Conservation (phyloP, 2,113 vertebrate genomes). For the Trematomus loennbergii region DNA sequence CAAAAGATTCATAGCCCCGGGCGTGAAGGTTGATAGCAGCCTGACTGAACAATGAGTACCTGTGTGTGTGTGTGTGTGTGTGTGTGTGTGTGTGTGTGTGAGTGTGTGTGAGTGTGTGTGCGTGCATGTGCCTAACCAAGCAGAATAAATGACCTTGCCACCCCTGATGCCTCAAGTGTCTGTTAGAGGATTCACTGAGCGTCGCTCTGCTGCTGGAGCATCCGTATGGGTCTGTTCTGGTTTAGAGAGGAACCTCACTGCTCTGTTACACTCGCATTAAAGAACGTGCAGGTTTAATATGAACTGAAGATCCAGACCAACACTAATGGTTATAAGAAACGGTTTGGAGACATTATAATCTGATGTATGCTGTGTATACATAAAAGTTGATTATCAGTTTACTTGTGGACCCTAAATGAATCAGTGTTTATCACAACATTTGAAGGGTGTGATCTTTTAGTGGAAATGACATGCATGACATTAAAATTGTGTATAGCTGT, state of each 20-base stretch:
- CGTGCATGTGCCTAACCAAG: conserved; percentile 57
- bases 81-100: conserved; percentile 70
- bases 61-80: conserved; percentile 44
- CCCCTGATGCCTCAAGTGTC: conserved; percentile 57
- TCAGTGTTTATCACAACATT: background rate
- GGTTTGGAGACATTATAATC: conserved; percentile 6
- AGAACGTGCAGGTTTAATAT: background rate
- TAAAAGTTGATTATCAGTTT: background rate
- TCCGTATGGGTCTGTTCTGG: conserved; percentile 7
- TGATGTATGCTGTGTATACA: background rate
- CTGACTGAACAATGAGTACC: conserved; percentile 83
- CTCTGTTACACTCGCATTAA: conserved; percentile 11
- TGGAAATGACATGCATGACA: background rate
- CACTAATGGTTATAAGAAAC: conserved; percentile 3
- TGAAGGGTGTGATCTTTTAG: background rate
- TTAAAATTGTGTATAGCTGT: background rate
- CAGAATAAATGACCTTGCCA: conserved; percentile 72
- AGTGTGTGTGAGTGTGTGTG: background rate
- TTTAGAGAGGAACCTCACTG: conserved; percentile 27
- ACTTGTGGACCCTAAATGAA: background rate
- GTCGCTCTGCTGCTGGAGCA: conserved; percentile 26
- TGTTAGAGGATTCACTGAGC: conserved; percentile 48
- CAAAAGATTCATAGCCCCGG: conserved; percentile 85
- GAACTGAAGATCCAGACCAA: background rate
- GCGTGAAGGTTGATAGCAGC: conserved; percentile 87